Base-by-base conservation (phyloP, 2,113 vertebrate genomes). In the Tetraodon nigroviridis region DNA sequence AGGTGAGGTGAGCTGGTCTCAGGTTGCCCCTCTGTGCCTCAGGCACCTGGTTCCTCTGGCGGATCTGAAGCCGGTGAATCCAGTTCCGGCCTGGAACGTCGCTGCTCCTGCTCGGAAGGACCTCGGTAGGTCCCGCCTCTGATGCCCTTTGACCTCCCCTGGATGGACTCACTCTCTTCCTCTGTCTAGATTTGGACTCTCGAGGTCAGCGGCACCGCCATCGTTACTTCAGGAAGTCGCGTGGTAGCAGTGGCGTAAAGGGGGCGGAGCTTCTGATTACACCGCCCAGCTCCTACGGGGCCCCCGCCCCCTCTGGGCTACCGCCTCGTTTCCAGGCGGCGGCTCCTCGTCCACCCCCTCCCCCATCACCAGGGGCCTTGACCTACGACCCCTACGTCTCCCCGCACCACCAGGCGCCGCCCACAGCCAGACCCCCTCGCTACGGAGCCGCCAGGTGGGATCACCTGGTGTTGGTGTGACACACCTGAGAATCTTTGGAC, bases 1-100 rank as follows among this genome's bases (percentile, higher is more conserved):
- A 37, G 32, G 11, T 21, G 19, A 20, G 18, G 7, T 20, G 7
- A 12, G 12, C 6, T 22, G 24, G 32, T 13, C 17, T 37, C 0
- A 40, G 4, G 7, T 17, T 19, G 1, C n/a, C 29, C 4, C 18
- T 67, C 12, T 53, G 15, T 49, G 11, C 14, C 1, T 41, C 69
- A 99, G 96, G 85, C 95, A 97, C 79, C 82, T 92, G 55, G 92
- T 99, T 76, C 92, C 94, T 11, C 61, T 98, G 79, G 88, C 90
- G 5, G 92, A 94, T 69, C 83, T 99, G 84, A 99, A 94, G 75
- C 94, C 94, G 11, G 92, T 98, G 53, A 92, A 92, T 29, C 91
- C 93, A 18, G 90, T 95, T 51, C 89, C 93, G 55, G 86, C 92
- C 29, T 98, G 95, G 95, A 97, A 91, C 55, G 61, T 89, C 10